Conservation (phyloP, 2,888 invertebrate genomes). For the Bembecia ichneumoniformis region DNA sequence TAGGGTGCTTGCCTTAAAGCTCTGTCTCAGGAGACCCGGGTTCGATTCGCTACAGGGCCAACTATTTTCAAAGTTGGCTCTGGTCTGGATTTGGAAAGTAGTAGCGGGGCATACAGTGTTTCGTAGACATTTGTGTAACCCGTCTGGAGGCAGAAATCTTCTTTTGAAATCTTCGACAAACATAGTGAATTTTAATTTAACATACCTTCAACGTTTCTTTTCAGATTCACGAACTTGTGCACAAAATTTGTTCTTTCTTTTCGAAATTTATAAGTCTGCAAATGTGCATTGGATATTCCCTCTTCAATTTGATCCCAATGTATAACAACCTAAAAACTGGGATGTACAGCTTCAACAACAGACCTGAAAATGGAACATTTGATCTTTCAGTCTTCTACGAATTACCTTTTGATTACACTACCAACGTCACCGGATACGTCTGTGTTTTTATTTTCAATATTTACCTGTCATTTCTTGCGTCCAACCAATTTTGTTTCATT, state of each 20-base stretch:
- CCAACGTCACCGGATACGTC: slow-evolving; percentile 8
- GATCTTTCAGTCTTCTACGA: slow-evolving; percentile 12
- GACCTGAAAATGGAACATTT: slow-evolving; percentile 9
- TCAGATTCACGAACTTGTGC: slow-evolving; percentile 14
- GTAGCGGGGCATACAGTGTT: too few species aligned
- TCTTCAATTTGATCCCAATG: slow-evolving; percentile 16
- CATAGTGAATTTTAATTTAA: too few species aligned
- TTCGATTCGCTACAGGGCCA: too few species aligned
- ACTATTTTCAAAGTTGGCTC: too few species aligned
- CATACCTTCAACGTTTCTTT: background rate
- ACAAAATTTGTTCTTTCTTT: slow-evolving; percentile 14
- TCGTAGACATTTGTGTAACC: too few species aligned
- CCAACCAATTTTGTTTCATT: background rate
- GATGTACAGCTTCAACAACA: slow-evolving; percentile 3
- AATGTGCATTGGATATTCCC: slow-evolving; percentile 8
- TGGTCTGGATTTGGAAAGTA: too few species aligned
- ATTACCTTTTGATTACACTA: slow-evolving; percentile 11
- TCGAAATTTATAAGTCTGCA: slow-evolving; percentile 7
- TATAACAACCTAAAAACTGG: slow-evolving; percentile 14
- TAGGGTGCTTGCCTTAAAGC: too few species aligned
- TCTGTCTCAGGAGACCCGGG: too few species aligned
- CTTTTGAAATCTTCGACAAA: too few species aligned
- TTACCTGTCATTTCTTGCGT: slow-evolving; percentile 10
- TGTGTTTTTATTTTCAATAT: slow-evolving; percentile 9
- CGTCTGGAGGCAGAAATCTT: too few species aligned